Evolutionary conservation across 2,797 vertebrate genomes (phyloP).

Genomic region (Cyclopterus lumpus): DNA sequence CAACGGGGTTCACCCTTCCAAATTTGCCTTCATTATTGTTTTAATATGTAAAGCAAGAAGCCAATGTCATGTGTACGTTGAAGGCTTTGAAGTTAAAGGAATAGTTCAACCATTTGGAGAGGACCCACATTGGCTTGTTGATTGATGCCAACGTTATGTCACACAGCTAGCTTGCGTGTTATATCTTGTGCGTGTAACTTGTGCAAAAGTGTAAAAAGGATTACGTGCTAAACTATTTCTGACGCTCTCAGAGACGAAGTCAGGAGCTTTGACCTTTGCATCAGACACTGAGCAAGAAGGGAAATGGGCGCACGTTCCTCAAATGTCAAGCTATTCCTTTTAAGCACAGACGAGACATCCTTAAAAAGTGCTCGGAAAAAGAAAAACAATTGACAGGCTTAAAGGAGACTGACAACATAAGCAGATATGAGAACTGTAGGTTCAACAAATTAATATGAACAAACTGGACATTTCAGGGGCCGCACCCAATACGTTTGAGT

Average conservation of each 20-base stretch:
- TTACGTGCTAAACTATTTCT: not conserved
- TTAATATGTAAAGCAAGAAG: not conserved
- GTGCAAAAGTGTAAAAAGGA: not conserved
- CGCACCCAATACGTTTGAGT: not conserved
- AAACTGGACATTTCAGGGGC: constrained; percentile 7
- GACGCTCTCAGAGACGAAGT: too few species aligned
- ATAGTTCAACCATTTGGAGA: not conserved
- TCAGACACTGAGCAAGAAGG: not conserved
- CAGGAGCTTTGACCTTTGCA: not conserved
- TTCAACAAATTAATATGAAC: constrained; percentile 13
- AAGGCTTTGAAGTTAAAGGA: not conserved
- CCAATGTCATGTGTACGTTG: not conserved
- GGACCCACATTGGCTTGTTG: not conserved
- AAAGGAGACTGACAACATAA: not conserved
- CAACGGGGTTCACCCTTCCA: not conserved
- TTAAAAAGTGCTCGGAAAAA: not conserved
- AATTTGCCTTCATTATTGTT: not conserved
- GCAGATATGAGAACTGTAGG: not conserved
- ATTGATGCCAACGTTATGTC: not conserved
- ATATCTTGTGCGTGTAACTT: not conserved
- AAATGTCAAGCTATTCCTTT: not conserved
- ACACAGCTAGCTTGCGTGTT: not conserved
- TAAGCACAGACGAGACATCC: not conserved
- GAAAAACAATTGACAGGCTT: not conserved
- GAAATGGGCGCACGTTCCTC: not conserved